phyloP scores from a whole-genome alignment of 2,888 invertebrate species.

The Hydrotaea diabolus region DNA sequence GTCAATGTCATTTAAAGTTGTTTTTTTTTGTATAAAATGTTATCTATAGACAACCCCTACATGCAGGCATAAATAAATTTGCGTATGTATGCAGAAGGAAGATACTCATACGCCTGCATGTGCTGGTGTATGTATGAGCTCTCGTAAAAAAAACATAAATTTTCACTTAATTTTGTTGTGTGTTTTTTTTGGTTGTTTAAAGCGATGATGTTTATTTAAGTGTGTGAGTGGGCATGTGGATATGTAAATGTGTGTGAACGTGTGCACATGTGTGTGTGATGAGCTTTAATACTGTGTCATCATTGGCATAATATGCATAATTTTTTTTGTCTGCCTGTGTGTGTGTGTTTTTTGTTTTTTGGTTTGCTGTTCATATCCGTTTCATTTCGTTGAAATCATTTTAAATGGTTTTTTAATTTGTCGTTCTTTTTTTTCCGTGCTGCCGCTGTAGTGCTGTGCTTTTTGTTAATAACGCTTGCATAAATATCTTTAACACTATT shows the following conservation, averaged over 20 bases:
- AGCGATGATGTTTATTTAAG: background rate
- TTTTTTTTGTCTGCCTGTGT: background rate
- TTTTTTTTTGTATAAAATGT: constrained; percentile 8
- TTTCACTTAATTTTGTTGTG: constrained; percentile 42
- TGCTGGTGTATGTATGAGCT: background rate
- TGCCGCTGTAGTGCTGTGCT: background rate
- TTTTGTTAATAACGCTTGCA: constrained; percentile 37
- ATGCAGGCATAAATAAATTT: background rate
- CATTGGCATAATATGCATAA: constrained; percentile 50
- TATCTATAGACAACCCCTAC: background rate
- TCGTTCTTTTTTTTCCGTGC: constrained; percentile 13
- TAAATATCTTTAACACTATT: constrained; percentile 28
- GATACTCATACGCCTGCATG: too few species aligned
- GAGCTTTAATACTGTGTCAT: constrained; percentile 48
- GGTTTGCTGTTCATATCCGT: background rate
- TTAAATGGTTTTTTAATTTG: constrained; percentile 50
- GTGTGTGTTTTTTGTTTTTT: background rate
- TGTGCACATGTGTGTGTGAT: constrained; percentile 18
- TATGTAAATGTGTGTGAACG: background rate
- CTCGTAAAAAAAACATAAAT: constrained; percentile 37
- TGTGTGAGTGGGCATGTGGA: background rate
- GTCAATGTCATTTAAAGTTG: constrained; percentile 43
- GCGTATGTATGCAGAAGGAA: too few species aligned
- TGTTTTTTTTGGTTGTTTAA: constrained; percentile 24
- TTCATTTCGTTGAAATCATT: constrained; percentile 33